Percentiles rank a stretch among this genome's conserved stretches.
phyloP scores from a whole-genome alignment of 2,113 vertebrate species.

The Barnardius zonarius region DNA sequence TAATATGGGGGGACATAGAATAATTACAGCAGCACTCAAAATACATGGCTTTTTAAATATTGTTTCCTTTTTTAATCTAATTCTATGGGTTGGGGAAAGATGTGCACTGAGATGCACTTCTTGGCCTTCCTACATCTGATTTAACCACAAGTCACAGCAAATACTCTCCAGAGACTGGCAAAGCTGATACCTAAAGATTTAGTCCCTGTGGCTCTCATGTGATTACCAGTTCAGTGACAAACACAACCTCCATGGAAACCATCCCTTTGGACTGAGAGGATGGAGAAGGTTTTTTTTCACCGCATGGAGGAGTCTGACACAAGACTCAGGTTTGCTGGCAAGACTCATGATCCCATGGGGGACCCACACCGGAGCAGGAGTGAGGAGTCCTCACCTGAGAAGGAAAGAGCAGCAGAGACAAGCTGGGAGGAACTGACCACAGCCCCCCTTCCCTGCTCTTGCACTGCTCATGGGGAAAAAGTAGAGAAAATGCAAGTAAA shows the following conservation, averaged over 20 bases:
- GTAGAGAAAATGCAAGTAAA: background rate
- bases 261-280: background rate
- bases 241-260: background rate
- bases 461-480: background rate
- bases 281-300: background rate
- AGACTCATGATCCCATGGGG: background rate
- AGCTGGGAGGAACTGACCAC: background rate
- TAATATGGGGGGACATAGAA: background rate
- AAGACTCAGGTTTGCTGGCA: background rate
- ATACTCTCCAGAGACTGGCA: background rate
- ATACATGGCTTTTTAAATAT: background rate
- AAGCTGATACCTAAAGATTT: constrained; percentile 3
- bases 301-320: background rate
- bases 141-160: background rate
- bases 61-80: background rate
- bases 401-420: background rate
- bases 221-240: background rate
- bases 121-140: background rate
- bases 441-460: too few species aligned
- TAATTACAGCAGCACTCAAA: background rate
- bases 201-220: background rate
- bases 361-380: background rate
- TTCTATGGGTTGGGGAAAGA: background rate
- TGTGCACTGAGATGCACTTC: background rate
- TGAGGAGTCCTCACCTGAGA: background rate